A percentile compares a stretch with the other conserved stretches of the same genome.
Conservation (phyloP, 2,113 vertebrate species). For the Mormyrus iriodes region DNA sequence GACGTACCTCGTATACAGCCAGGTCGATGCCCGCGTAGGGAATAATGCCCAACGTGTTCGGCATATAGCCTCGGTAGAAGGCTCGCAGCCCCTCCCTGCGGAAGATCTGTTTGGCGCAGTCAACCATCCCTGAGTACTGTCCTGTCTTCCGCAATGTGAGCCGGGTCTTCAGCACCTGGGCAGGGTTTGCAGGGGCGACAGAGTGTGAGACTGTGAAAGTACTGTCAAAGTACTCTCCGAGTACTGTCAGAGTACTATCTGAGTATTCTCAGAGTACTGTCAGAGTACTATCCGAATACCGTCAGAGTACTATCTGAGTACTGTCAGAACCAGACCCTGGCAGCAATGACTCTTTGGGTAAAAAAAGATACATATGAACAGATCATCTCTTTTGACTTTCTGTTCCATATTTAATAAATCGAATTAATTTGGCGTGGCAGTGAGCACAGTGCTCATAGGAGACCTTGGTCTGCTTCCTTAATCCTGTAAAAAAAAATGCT, state of each 20-base stretch:
- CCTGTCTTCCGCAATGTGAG: conserved; percentile 73
- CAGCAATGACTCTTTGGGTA: neutral
- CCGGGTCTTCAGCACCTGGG: conserved; percentile 73
- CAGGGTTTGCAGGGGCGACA: neutral
- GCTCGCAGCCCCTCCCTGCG: conserved; percentile 64
- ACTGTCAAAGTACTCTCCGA: neutral
- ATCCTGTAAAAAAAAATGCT: no score
- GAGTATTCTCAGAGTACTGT: no score
- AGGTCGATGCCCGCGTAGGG: conserved; percentile 24
- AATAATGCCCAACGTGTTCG: conserved; percentile 23
- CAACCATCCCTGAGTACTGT: conserved; percentile 70
- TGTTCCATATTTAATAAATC: neutral
- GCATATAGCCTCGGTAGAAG: conserved; percentile 76
- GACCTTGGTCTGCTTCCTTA: no score
- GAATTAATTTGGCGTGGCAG: no score
- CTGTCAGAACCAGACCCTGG: neutral
- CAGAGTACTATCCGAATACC: neutral
- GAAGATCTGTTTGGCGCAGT: conserved; percentile 74
- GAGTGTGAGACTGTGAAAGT: neutral
- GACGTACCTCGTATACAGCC: conserved; percentile 20
- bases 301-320: neutral
- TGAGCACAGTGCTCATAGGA: no score
- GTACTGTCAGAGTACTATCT: neutral
- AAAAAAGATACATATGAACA: neutral
- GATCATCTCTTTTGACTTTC: neutral